Evolutionary conservation across 2,113 vertebrate species (phyloP), one percentile per base, ranked within the genome.

Genomic region (Hipposideros armiger): DNA sequence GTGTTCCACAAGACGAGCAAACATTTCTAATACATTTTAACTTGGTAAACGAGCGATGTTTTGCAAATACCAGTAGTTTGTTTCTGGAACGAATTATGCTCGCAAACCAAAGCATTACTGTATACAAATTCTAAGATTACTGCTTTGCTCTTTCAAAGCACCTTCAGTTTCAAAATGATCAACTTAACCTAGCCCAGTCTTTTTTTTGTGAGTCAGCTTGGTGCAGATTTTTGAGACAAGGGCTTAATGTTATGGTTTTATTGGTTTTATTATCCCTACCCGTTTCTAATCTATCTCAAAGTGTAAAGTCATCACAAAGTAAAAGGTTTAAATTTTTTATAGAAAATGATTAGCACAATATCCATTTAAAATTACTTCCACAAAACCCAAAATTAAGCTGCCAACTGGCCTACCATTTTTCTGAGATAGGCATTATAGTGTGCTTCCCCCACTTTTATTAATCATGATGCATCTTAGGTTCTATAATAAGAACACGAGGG

Each of bases 101-200:
- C 36, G 36, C 36, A 36, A 36, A 36, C 36, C 36, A 36, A 36
- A 36, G 36, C 36, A 36, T 36, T 36, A 36, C 36, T 36, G 36
- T 4, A 30, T 16, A 62, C 40, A 73, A 62, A 64, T 89, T 93
- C 54, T 69, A 81, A 6, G 90, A 76, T 17, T 92, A 22, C 8
- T 73, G 22, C 14, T 85, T 95, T 94, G 42, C 15, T 91, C 50
- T 91, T 94, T 78, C 58, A 90, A 96, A 47, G 28, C 4, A 45
- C 2, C n/a, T 77, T 92, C 42, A 72, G 14, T 80, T 94, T 86
- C 52, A 80, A 69, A 96, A 76, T n/a, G 4, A 91, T 28, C 22
- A 47, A 15, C 2, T 84, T 95, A 74, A 32, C 14, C 17, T n/a
- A 36, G 3, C 80, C 9, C 6, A 7, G 20, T 60, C 36, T 64